These are phyloP conservation scores for Mirounga angustirostris DNA, from an alignment of 2,113 vertebrate genomes.

Conservation along the genomic window DNA sequence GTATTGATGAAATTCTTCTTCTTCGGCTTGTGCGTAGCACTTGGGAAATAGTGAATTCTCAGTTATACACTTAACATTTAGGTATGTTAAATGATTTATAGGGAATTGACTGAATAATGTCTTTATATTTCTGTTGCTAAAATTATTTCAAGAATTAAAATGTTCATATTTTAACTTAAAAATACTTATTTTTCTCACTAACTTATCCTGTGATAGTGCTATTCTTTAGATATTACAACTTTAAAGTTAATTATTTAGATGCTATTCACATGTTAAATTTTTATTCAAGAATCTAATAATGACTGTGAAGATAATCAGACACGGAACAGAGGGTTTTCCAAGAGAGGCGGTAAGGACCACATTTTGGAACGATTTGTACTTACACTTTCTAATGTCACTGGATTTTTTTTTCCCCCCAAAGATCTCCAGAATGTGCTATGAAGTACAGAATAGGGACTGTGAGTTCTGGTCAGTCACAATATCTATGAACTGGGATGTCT, in stretches of 20 bases:
- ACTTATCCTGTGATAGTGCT: neutral
- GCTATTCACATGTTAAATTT: constrained; percentile 69
- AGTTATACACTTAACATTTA: neutral
- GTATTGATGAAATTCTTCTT: neutral
- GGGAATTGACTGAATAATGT: neutral
- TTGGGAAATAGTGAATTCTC: neutral
- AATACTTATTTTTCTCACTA: neutral
- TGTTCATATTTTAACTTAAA: constrained; percentile 40
- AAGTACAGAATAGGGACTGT: neutral
- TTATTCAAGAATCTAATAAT: constrained; percentile 75
- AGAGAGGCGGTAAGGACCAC: constrained; percentile 79
- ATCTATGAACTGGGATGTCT: neutral
- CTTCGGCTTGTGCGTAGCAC: neutral
- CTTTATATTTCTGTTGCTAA: constrained; percentile 23
- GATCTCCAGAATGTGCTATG: neutral
- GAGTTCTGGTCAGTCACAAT: neutral
- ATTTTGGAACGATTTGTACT: constrained; percentile 9
- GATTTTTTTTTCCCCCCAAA: neutral
- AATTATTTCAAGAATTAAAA: constrained; percentile 59
- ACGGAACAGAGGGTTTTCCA: constrained; percentile 72
- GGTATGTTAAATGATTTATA: neutral
- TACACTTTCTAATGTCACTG: neutral
- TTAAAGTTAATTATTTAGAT: constrained; percentile 45
- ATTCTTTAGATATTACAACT: neutral
- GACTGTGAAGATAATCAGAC: constrained; percentile 77